phyloP scores from a whole-genome alignment of 1,140 invertebrate species.

The Medauroidea extradentata region DNA sequence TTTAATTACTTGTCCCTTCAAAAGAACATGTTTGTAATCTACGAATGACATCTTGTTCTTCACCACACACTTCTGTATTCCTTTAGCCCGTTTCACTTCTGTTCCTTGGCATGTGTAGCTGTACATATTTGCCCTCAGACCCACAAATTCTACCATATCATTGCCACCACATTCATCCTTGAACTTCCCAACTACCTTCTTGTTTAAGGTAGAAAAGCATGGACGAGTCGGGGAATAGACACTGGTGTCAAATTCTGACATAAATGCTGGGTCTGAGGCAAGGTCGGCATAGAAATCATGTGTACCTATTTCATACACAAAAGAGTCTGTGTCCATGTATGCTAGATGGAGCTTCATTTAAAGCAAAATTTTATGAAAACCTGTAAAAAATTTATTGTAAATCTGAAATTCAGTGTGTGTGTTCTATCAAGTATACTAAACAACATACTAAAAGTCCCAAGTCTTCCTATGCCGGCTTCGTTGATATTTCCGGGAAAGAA shows the following conservation, averaged over 20 bases:
- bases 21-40: background rate
- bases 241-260: constrained; percentile 30
- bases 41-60: background rate
- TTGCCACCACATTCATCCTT: constrained; percentile 46
- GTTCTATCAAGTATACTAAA: too few species aligned
- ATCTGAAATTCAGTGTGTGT: too few species aligned
- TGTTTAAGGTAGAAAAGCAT: constrained; percentile 30
- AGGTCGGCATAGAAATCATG: constrained; percentile 43
- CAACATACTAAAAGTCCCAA: too few species aligned
- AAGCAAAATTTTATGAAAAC: too few species aligned
- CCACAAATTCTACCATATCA: constrained; percentile 41
- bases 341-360: constrained; percentile 29
- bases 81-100: background rate
- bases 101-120: background rate
- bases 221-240: background rate
- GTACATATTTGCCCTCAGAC: constrained; percentile 44
- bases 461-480: too few species aligned
- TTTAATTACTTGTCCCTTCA: background rate
- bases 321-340: constrained; percentile 46
- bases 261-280: constrained; percentile 23
- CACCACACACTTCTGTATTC: background rate
- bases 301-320: constrained; percentile 39
- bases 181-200: constrained; percentile 47
- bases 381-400: too few species aligned
- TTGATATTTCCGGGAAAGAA: too few species aligned